Evolutionary conservation across 2,797 vertebrate species (phyloP).

Genomic region (Bradypodion pumilum): DNA sequence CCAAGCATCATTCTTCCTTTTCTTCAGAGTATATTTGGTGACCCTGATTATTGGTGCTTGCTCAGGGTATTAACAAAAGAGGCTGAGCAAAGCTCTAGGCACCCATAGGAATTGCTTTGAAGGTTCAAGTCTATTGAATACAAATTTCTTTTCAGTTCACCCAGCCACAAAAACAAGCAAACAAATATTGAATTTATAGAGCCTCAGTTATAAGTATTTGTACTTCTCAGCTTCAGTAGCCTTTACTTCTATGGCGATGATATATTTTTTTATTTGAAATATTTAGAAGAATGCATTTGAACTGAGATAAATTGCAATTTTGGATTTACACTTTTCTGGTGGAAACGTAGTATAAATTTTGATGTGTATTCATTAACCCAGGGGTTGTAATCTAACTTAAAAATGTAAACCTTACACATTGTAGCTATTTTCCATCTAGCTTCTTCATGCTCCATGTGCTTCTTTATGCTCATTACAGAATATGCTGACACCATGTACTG

Average conservation of each 20-base stretch:
- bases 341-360: background rate
- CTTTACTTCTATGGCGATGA: background rate
- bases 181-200: conserved; percentile 24
- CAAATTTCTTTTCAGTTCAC: background rate
- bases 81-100: background rate
- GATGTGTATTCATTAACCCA: background rate
- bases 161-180: conserved; percentile 4
- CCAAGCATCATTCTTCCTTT: conserved; percentile 28
- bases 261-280: background rate
- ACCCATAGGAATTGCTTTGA: conserved; percentile 53
- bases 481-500: background rate
- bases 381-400: background rate
- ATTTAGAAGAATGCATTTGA: background rate
- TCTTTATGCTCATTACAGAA: background rate
- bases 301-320: background rate
- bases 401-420: too few relatives aligned
- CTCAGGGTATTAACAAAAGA: conserved; percentile 49
- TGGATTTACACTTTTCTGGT: background rate
- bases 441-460: background rate
- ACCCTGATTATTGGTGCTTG: conserved; percentile 49
- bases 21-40: conserved; percentile 38
- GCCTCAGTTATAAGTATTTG: background rate
- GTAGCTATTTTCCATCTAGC: background rate
- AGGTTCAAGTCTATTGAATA: conserved; percentile 5
- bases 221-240: background rate